A percentile compares a stretch with the other conserved stretches of the same genome.
Conservation (phyloP, 2,888 invertebrate genomes). For the Yponomeuta cagnagella region DNA sequence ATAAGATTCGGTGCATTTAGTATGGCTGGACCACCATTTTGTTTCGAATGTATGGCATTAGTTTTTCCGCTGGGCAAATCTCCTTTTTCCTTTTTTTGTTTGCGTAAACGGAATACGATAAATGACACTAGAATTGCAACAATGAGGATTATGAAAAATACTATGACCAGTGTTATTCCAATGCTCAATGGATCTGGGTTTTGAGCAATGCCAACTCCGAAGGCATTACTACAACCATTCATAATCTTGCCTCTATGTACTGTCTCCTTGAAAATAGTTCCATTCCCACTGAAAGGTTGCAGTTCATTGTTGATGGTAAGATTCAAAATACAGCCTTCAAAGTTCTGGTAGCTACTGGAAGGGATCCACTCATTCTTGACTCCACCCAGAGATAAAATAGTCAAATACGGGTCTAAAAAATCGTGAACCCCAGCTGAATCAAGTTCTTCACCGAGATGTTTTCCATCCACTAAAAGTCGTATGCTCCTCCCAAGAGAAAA, state of each 20-base stretch:
- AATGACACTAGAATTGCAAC: conserved; percentile 94
- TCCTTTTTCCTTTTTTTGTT: conserved; percentile 90
- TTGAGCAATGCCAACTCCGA: conserved; percentile 85
- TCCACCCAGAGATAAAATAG: conserved; percentile 87
- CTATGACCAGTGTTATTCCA: conserved; percentile 94
- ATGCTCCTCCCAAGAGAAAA: conserved; percentile 82
- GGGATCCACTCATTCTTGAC: conserved; percentile 78
- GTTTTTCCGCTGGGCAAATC: conserved; percentile 78
- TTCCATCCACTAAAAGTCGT: conserved; percentile 82
- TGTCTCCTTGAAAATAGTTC: conserved; percentile 85
- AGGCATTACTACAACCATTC: conserved; percentile 83
- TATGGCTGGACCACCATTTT: conserved; percentile 82
- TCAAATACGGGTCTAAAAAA: conserved; percentile 93
- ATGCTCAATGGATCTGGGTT: conserved; percentile 92
- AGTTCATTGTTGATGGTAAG: conserved; percentile 92
- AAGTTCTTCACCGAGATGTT: conserved; percentile 86
- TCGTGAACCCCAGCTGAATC: conserved; percentile 92
- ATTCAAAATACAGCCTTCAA: conserved; percentile 93
- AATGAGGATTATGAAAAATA: conserved; percentile 92
- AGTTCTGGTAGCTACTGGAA: conserved; percentile 76
- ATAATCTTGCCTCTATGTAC: conserved; percentile 82
- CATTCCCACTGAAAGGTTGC: conserved; percentile 92
- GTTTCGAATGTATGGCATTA: conserved; percentile 85
- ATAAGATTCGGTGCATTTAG: conserved; percentile 81
- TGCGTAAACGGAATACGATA: conserved; percentile 91